Conservation (phyloP, 1,140 invertebrate genomes). For the Drosophila kurseongensis region DNA sequence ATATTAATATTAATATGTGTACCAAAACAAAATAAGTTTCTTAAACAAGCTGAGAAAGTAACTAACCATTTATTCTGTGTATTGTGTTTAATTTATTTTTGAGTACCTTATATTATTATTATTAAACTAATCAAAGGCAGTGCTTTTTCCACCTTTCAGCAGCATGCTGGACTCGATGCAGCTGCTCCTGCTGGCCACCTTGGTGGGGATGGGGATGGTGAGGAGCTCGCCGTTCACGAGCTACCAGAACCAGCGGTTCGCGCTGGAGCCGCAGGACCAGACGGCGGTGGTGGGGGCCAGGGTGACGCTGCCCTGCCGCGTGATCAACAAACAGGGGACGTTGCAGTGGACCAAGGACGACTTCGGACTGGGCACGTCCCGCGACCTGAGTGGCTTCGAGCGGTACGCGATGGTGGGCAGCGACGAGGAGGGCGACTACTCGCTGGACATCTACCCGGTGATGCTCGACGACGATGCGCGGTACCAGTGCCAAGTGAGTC, state of each 20-base stretch:
- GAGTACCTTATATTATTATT: neutral
- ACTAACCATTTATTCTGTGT: no score
- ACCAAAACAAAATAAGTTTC: no score
- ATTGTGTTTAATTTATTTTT: neutral
- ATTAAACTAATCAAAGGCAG: no score
- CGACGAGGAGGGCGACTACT: constrained; percentile 92
- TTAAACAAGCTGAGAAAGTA: no score
- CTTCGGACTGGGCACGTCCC: constrained; percentile 91
- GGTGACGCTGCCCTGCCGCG: constrained; percentile 90
- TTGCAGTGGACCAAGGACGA: constrained; percentile 94
- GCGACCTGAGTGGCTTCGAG: constrained; percentile 91
- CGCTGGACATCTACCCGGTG: constrained; percentile 90
- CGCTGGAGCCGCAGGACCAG: constrained; percentile 93
- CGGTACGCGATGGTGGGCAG: constrained; percentile 93
- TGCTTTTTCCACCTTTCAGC: no score
- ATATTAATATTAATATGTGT: no score
- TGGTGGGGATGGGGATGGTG: constrained; percentile 1
- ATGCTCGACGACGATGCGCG: constrained; percentile 91
- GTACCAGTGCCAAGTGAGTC: constrained; percentile 91
- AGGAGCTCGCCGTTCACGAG: constrained; percentile 60
- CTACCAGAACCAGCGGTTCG: constrained; percentile 88
- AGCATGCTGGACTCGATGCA: neutral
- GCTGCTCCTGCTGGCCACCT: constrained; percentile 20
- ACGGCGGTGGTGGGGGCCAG: constrained; percentile 89
- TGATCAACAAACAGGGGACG: constrained; percentile 90